Base-by-base conservation (phyloP, 2,888 invertebrate species). In the Chrysolina oricalcia region DNA sequence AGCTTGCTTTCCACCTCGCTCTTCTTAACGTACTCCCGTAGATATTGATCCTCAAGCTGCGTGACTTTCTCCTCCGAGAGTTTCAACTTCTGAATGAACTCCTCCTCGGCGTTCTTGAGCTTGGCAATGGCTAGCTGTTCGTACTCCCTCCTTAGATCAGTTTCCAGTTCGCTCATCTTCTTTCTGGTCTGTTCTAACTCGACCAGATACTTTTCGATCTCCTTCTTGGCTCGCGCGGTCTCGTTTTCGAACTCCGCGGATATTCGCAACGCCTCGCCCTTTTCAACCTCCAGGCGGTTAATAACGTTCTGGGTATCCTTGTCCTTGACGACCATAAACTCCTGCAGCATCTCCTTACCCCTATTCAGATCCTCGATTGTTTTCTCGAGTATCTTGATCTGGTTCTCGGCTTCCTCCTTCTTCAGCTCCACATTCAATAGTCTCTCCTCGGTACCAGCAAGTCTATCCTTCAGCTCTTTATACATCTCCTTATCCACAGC, bases 11-110 rank as follows among this genome's bases (percentile, higher is more conserved):
- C 91, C 59, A 91, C 90, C 67, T 91, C 91, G 15, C 89, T 85
- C 83, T 91, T 91, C n/a, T 92, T 91, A 15, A 92, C 86, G 82
- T 91, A 90, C 46, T 91, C 91, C 21, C 89, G 89, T 72, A 91
- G 91, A 75, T 91, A 90, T 75, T 74, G 87, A 74, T 80, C 85
- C 77, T 89, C 86, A 10, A 85, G 80, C 21, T 87, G 84, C n/a
- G 82, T 79, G 67, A 78, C 27, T 27, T 72, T 76, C 15, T 80
- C 76, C 75, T 87, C 84, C 17, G 85, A 78, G 17, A 71, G 70
- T 72, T 81, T 82, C 50, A 85, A 74, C 75, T 83, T 82, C 46
- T 81, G 77, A n/a, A 82, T 77, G 63, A 78, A 85, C 46, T 86
- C 83, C 48, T 83, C 78, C 77, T 86, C 83, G 1, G 83, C 78